A percentile compares a stretch with the other conserved stretches of the same genome.
Evolutionary conservation across 2,888 invertebrate species (phyloP).

Genomic region (Parnassius smintheus): DNA sequence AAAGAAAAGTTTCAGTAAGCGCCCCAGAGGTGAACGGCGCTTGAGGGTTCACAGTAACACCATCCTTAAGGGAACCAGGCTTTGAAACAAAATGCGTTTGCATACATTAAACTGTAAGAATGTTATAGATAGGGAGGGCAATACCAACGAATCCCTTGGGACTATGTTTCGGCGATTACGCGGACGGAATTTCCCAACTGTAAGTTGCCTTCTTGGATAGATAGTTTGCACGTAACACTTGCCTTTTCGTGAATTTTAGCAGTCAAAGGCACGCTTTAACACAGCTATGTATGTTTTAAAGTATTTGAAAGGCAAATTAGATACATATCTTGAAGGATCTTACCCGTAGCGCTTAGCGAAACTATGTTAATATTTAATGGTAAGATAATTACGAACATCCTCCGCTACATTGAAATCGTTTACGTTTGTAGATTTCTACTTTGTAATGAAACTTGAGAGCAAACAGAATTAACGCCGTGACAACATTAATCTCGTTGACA

Average conservation of each 20-base stretch:
- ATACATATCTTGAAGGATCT: constrained; percentile 57
- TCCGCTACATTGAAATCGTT: constrained; percentile 30
- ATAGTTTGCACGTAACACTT: constrained; percentile 77
- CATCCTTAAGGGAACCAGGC: constrained; percentile 74
- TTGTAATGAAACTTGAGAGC: constrained; percentile 42
- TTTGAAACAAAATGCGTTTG: constrained; percentile 82
- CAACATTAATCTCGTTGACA: constrained; percentile 56
- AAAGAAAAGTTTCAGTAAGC: constrained; percentile 62
- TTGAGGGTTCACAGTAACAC: constrained; percentile 71
- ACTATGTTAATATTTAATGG: constrained; percentile 61
- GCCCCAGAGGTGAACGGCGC: constrained; percentile 58
- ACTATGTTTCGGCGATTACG: constrained; percentile 79
- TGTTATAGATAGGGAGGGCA: constrained; percentile 76
- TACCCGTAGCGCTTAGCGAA: constrained; percentile 36
- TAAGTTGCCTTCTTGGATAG: constrained; percentile 65
- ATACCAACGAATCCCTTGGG: constrained; percentile 61
- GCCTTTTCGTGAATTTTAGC: constrained; percentile 70
- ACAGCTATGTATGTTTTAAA: constrained; percentile 66
- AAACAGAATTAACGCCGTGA: constrained; percentile 60
- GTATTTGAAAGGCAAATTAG: constrained; percentile 79
- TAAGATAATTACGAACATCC: constrained; percentile 50
- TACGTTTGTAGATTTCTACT: constrained; percentile 34
- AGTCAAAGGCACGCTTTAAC: constrained; percentile 68
- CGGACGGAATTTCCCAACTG: constrained; percentile 71
- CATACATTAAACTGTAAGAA: constrained; percentile 81